Evolutionary conservation across 2,888 invertebrate genomes (phyloP), one percentile per base, ranked within the genome.

Genomic region (Graphium colonna): DNA sequence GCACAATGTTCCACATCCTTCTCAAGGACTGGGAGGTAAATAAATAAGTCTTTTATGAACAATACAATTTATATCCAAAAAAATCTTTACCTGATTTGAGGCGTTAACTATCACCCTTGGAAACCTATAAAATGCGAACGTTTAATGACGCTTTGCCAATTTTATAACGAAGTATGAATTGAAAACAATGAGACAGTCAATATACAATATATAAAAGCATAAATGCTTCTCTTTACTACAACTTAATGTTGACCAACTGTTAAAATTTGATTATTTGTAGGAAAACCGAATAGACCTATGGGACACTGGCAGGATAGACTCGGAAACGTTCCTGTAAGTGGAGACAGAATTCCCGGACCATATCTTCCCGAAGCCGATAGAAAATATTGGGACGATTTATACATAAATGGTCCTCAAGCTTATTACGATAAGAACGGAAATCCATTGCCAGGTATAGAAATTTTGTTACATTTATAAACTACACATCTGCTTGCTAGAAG

Each of bases 361-460:
- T 85, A 87, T 42, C 62, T 82, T 1, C 75, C 88, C 0, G 81
- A 82, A 47, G 75, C 75, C 0, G 88, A 90, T 55, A 68, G 79
- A 10, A 76, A 73, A 45, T 90, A 90, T 59, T 90, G 90, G 90
- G 86, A 90, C 36, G 75, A 85, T 9, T 43, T 90, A 10, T 88
- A 90, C 64, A 75, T 73, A 8, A 75, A 88, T 60, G 90, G 90
- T 57, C 90, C 90, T 10, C 73, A 75, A 57, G 88, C 88, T 0
- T 90, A 86, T 59, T 90, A 90, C 39, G 90, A 90, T 65, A 82
- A 79, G 65, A 73, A 79, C 44, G 88, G 87, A 17, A 88, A 90
- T 65, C 90, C 90, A 4, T 65, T 89, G 41, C 90, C 90, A 72
- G 90, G 90, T 89, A 56, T 53, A n/a, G 4, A 1, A 16, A 39